Base-by-base conservation (phyloP, 1,140 invertebrate species). In the Habropoda laboriosa region DNA sequence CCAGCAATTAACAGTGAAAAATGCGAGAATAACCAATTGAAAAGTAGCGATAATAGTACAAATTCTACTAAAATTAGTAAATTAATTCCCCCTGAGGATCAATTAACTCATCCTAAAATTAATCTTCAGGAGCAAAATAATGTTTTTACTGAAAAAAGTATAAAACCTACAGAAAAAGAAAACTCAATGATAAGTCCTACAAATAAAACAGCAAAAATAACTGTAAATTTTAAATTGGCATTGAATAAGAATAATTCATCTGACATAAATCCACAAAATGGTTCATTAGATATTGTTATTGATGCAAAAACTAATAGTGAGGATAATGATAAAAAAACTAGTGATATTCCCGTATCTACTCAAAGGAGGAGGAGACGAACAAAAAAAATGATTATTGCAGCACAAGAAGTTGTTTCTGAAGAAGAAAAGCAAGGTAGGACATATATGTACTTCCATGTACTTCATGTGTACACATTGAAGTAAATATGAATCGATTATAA, bases 351-450 rank as follows among this genome's bases (percentile, higher is more conserved):
- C 27, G 16, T 16, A 82, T 24, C 47, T 27, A 42, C 16, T 18
- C 24, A 38, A 60, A 80, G 27, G 53, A 83, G 47, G 58, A 86
- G 40, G 51, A 82, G 64, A 68, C 79, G 84, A 76, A 73, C 51
- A 45, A 86, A 73, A 64, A 86, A 66, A 76, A 60, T 40, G 47
- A 61, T 51, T 1, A 1, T 21, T 47, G 58, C 1, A 32, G 16
- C n/a, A 40, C 79, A 67, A 72, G 73, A 79, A 47, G 3, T 3
- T 67, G 12, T 12, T 68, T 45, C 8, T 45, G 74, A 82, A 49
- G 86, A 88, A 64, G 75, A 78, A 57, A 78, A 53, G 13, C 82
- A 88, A 85, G 86, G 87, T 88, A 87, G 49, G 79, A 60, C n/a
- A n/a, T n/a, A n/a, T n/a, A n/a, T n/a, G n/a, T n/a, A n/a, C n/a